Base-by-base conservation (phyloP, 92 coral and sea anemone species). In the Actinernus sp. region DNA sequence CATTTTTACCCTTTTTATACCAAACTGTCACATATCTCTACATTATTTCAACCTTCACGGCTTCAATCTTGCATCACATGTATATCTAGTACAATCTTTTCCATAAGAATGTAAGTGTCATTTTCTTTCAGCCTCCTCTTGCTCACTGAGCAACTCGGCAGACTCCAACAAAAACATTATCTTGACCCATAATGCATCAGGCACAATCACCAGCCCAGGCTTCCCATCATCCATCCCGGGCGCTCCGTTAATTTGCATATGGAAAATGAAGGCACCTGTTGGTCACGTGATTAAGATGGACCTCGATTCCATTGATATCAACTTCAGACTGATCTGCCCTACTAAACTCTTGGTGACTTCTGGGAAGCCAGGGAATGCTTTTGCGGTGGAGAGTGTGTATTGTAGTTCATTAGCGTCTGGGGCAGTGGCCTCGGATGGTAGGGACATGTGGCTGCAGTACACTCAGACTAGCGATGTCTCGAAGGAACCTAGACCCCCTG, bases 261-360 rank as follows among this genome's bases (percentile, higher is more conserved):
- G 89, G 89, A 58, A 65, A 43, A 31, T 83, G 2, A 26, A 50
- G 5, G 79, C 74, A 23, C 74, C 74, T 8, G 51, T 31, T 21
- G 79, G 79, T 17, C 72, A 76, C 3, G 74, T 83, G 8, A 26
- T 83, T 29, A 65, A 59, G 27, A 16, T 83, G 22, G 79, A 74
- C 12, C 47, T 83, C n/a, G 46, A 38, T 23, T 52, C 74, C 1
- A 27, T 79, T 34, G 68, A 53, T 17, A 7, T 45, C 19, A 14
- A 6, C 21, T 45, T 9, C 19, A 9, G 6, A 7, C 10, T 8
- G 19, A 45, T 18, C 10, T 45, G 52, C 22, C 52, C 52, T 9
- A 17, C 21, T 9, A 17, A 45, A 17, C 21, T 45, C 10, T 23
- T 9, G 4, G 21, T 45, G 11, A 18, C 4, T 7, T 8, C 52